Percentiles rank a stretch among this genome's conserved stretches.
phyloP scores from a whole-genome alignment of 2,888 invertebrate species.

The Drosophila colorata region DNA sequence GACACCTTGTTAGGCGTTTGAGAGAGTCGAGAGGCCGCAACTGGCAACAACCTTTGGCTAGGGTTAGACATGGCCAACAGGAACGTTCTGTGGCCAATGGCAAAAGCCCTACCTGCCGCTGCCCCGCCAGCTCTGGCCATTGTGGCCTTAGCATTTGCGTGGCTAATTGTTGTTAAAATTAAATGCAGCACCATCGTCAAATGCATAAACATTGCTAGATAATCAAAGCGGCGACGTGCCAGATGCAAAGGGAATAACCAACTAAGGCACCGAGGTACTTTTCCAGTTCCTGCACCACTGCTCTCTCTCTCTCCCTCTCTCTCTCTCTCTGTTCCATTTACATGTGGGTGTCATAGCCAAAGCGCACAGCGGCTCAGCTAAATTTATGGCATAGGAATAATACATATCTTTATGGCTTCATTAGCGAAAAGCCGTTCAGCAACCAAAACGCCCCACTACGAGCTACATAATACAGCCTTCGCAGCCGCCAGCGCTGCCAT shows the following conservation, averaged over 20 bases:
- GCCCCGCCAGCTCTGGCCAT: slow-evolving; percentile 13
- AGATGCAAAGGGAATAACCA: slow-evolving; percentile 36
- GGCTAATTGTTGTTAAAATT: slow-evolving; percentile 78
- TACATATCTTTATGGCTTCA: slow-evolving; percentile 85
- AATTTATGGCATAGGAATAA: slow-evolving; percentile 77
- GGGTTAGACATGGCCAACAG: slow-evolving; percentile 43
- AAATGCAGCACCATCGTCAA: slow-evolving; percentile 71
- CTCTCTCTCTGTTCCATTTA: slow-evolving; percentile 17
- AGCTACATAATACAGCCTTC: slow-evolving; percentile 7
- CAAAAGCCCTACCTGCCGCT: slow-evolving; percentile 10
- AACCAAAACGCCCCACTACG: slow-evolving; percentile 48
- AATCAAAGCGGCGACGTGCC: slow-evolving; percentile 52
- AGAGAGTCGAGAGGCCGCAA: slow-evolving; percentile 46
- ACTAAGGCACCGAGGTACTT: slow-evolving; percentile 13
- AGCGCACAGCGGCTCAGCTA: slow-evolving; percentile 55
- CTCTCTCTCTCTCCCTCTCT: not conserved
- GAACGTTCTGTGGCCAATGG: slow-evolving; percentile 23
- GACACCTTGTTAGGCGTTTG: slow-evolving; percentile 84
- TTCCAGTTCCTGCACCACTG: slow-evolving; percentile 18
- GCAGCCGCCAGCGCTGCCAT: slow-evolving; percentile 12
- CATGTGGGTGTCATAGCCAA: slow-evolving; percentile 67
- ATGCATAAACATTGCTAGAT: slow-evolving; percentile 63
- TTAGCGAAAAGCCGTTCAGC: slow-evolving; percentile 78
- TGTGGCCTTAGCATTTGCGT: slow-evolving; percentile 60
- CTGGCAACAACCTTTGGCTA: slow-evolving; percentile 35